Base-by-base conservation (phyloP, 2,888 invertebrate species). In the Autographa gamma region DNA sequence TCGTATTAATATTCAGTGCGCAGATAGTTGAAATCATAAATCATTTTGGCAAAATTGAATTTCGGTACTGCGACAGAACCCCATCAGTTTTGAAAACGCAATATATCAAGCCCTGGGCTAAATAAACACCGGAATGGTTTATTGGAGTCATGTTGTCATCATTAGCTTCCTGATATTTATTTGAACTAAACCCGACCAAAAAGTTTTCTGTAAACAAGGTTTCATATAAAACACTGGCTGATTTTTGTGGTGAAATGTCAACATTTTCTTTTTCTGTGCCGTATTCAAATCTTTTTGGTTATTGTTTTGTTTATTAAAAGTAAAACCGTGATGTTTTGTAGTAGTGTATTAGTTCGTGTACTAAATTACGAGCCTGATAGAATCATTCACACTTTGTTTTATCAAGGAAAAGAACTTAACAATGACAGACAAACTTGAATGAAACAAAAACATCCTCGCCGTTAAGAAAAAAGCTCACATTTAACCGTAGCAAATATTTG, bases 401-500 rank as follows among this genome's bases (percentile, higher is more conserved):
- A 48, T 5, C n/a, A 6, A 7, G 8, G 0, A 4, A 48, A n/a
- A 14, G 4, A 43, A 16, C 0, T 14, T 43, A 43, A 16, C 11
- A 14, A 41, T 41, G 3, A 34, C 6, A 34, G 34, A 34, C 6
- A 34, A 34, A 38, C 8, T 11, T 9, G 2, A 11, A 38, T 11
- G 38, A 38, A n/a, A 48, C 16, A 48, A 3, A 43, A 73, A 64
- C 73, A 66, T 61, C 43, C 73, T 70, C 41, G 63, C 69, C 73
- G 66, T 79, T 77, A 73, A 71, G 66, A 69, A 64, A 70, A 54
- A 32, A 73, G 43, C 66, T 73, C 71, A 69, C 59, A 54, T 66
- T 73, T 71, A 34, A 60, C 59, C 54, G 8, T 58, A 76, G 73
- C 77, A 79, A 79, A 76, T 72, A 73, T 79, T 80, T 80, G 71